phyloP scores from a whole-genome alignment of 2,113 vertebrate species.

The Nicator chloris region DNA sequence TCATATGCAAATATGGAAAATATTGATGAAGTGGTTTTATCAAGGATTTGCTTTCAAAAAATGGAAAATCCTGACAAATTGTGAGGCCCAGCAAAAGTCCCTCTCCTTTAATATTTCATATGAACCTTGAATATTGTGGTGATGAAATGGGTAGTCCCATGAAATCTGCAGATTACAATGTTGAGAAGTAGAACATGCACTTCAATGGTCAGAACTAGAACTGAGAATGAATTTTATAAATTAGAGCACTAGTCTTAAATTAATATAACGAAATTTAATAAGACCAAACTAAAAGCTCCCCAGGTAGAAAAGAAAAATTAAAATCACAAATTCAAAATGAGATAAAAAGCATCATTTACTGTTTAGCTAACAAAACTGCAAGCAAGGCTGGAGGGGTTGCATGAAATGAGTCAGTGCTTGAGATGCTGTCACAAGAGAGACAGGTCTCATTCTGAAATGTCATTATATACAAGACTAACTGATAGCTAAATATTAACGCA shows the following conservation, averaged over 20 bases:
- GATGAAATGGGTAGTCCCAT: not conserved
- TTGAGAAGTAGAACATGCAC: not conserved
- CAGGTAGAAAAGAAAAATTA: not conserved
- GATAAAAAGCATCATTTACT: not conserved
- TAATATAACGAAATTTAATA: not conserved
- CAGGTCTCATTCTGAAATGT: not conserved
- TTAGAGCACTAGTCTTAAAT: not conserved
- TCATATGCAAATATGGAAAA: not conserved
- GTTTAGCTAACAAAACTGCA: not conserved
- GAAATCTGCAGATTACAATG: not conserved
- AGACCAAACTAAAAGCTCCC: not conserved
- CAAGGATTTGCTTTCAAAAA: not conserved
- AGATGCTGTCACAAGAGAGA: not conserved
- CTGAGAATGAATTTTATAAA: not conserved
- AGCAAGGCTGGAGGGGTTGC: not conserved
- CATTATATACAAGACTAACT: not conserved
- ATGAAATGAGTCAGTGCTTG: not conserved
- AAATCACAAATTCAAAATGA: not conserved
- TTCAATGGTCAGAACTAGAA: not conserved
- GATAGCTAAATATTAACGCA: not conserved
- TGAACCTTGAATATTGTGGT: not conserved
- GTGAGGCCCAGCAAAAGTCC: not conserved
- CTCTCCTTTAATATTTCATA: not conserved
- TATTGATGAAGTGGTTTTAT: not conserved
- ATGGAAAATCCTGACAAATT: not conserved